phyloP scores from a whole-genome alignment of 2,888 invertebrate species.

The Xiphydria camelus region DNA sequence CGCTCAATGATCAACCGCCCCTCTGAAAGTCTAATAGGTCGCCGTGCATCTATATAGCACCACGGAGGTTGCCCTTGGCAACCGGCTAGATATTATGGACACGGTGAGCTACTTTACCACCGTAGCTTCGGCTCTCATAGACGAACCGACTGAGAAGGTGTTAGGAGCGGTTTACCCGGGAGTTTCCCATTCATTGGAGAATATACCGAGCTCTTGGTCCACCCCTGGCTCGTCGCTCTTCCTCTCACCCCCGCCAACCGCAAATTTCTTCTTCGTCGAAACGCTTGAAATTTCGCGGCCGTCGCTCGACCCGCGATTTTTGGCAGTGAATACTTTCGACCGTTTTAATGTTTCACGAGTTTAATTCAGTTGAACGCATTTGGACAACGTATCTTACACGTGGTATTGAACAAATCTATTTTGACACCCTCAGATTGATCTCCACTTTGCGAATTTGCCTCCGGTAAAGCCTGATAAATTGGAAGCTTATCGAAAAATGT shows the following conservation, averaged over 20 bases:
- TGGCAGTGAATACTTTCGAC: too few relatives aligned
- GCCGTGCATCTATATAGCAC: too few relatives aligned
- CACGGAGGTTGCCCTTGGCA: constrained; percentile 39
- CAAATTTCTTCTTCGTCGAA: constrained; percentile 18
- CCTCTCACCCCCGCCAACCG: constrained; percentile 18
- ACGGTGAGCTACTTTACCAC: constrained; percentile 26
- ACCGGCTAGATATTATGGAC: constrained; percentile 33
- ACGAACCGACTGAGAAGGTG: constrained; percentile 12
- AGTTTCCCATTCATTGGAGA: constrained; percentile 5
- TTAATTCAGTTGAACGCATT: too few relatives aligned
- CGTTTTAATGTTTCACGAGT: too few relatives aligned
- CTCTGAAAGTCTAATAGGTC: constrained; percentile 45
- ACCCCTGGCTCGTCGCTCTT: too few relatives aligned
- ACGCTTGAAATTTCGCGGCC: too few relatives aligned
- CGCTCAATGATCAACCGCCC: constrained; percentile 42
- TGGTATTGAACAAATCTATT: too few relatives aligned
- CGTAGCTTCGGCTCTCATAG: constrained; percentile 24
- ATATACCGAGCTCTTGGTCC: constrained; percentile 12
- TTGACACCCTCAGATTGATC: too few relatives aligned
- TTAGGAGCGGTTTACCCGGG: constrained; percentile 8
- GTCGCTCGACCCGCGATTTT: too few relatives aligned
- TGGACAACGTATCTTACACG: too few relatives aligned
- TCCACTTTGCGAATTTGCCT: constrained; percentile 7
- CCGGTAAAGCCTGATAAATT: too few relatives aligned
- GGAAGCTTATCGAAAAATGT: too few relatives aligned